Percentiles rank a stretch among this genome's conserved stretches.
Conservation (phyloP, 2,797 vertebrate species). For the Holocentrus rufus region DNA sequence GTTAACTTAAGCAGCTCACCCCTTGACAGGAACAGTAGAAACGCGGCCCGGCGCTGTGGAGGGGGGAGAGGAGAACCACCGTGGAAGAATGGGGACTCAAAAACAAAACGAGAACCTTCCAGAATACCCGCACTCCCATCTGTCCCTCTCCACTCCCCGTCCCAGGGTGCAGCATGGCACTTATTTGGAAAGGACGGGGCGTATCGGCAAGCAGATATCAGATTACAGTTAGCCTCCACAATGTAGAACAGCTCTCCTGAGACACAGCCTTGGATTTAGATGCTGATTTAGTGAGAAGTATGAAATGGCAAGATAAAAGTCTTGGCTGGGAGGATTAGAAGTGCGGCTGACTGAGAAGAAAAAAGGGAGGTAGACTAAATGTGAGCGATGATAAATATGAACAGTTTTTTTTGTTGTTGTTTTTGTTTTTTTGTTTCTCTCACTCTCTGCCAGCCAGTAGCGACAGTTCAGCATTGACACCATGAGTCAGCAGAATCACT, state of each 20-base stretch:
- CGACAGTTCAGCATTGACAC: constrained; percentile 11
- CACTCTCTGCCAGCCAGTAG: constrained; percentile 4
- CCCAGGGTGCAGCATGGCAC: constrained; percentile 7
- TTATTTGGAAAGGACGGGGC: constrained; percentile 22
- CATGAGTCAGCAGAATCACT: constrained; percentile 56
- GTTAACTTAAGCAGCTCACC: too few relatives aligned
- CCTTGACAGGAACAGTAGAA: too few relatives aligned
- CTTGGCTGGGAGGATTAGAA: constrained; percentile 45
- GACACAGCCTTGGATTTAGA: constrained; percentile 52
- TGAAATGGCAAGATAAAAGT: constrained; percentile 47
- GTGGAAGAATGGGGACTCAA: background rate
- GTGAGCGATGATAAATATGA: background rate
- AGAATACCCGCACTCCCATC: constrained; percentile 19
- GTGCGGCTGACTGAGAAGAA: constrained; percentile 11
- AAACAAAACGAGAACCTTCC: constrained; percentile 1
- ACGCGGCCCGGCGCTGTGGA: background rate
- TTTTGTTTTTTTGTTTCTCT: constrained; percentile 14
- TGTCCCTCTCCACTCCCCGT: background rate
- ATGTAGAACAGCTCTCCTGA: constrained; percentile 58
- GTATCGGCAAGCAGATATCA: constrained; percentile 26
- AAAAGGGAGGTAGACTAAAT: background rate
- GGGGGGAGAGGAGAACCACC: background rate
- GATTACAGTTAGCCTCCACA: constrained; percentile 48
- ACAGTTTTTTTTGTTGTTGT: background rate
- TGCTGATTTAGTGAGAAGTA: constrained; percentile 47